These are phyloP conservation scores for Hedychridium roseum DNA, from an alignment of 2,888 invertebrate genomes.

Conservation along the genomic window DNA sequence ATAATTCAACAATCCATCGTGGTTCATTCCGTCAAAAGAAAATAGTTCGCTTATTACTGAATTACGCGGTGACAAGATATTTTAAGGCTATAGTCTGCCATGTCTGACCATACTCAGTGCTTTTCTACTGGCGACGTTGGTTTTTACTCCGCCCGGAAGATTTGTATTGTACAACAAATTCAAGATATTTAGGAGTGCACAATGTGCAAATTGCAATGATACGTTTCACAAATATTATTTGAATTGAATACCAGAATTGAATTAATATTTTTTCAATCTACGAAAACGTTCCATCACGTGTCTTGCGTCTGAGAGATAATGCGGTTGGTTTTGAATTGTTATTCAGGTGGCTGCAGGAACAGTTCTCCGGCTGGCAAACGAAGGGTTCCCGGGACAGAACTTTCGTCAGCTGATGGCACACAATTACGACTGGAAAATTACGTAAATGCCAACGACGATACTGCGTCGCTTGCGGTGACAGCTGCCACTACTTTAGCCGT, in stretches of 20 bases:
- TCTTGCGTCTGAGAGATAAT: neutral
- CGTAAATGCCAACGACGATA: constrained; percentile 36
- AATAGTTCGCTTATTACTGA: no score
- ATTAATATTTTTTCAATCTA: constrained; percentile 1
- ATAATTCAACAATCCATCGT: neutral
- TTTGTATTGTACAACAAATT: no score
- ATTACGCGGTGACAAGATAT: no score
- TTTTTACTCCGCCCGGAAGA: no score
- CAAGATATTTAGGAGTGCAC: no score
- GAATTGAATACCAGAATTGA: no score
- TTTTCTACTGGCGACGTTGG: no score
- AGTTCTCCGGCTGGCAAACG: constrained; percentile 79
- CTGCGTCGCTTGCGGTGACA: constrained; percentile 66
- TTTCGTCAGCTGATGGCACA: constrained; percentile 43
- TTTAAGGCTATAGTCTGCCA: no score
- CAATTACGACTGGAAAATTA: constrained; percentile 35
- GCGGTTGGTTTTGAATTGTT: neutral
- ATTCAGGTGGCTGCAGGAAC: constrained; percentile 76
- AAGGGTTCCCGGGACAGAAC: constrained; percentile 71
- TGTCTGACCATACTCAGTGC: no score
- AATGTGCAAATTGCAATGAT: no score
- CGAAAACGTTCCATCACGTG: constrained; percentile 1
- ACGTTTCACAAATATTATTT: no score
- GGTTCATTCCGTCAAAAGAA: neutral
- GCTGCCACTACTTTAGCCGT: constrained; percentile 74